Percentiles rank a stretch among this genome's conserved stretches.
Conservation (phyloP, 2,888 invertebrate genomes). For the Ecliptopera silaceata region DNA sequence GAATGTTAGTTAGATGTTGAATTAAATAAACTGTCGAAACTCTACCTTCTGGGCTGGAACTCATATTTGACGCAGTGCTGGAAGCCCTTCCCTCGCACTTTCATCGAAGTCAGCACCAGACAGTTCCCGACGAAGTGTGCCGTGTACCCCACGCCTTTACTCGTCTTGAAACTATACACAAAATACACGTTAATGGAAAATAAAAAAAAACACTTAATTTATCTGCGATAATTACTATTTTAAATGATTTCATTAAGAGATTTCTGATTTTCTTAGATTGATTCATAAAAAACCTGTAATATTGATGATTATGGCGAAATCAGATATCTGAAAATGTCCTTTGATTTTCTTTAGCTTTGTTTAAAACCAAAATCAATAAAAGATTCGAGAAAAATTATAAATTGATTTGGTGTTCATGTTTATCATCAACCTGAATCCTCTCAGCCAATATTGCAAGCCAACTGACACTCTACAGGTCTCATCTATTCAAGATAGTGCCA, state of each 20-base stretch:
- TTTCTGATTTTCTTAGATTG: too few species aligned
- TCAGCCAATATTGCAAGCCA: slow-evolving; percentile 11
- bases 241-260: too few species aligned
- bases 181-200: neutral
- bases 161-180: slow-evolving; percentile 94
- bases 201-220: too few species aligned
- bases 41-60: slow-evolving; percentile 94
- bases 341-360: too few species aligned
- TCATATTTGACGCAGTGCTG: slow-evolving; percentile 99
- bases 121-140: slow-evolving; percentile 99
- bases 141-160: slow-evolving; percentile 99
- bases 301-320: too few species aligned
- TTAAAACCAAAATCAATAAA: too few species aligned
- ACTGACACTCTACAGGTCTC: slow-evolving; percentile 15
- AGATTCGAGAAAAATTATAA: too few species aligned
- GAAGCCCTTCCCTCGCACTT: slow-evolving; percentile 99
- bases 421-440: slow-evolving; percentile 2
- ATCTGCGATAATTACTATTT: too few species aligned
- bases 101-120: slow-evolving; percentile 98
- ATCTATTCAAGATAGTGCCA: slow-evolving; percentile 12
- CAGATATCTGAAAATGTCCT: too few species aligned
- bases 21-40: neutral
- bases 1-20: too few species aligned
- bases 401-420: too few species aligned
- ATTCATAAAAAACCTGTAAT: too few species aligned